A percentile compares a stretch with the other conserved stretches of the same genome.
phyloP scores from a whole-genome alignment of 2,113 vertebrate species.

The Fregata magnificens region DNA sequence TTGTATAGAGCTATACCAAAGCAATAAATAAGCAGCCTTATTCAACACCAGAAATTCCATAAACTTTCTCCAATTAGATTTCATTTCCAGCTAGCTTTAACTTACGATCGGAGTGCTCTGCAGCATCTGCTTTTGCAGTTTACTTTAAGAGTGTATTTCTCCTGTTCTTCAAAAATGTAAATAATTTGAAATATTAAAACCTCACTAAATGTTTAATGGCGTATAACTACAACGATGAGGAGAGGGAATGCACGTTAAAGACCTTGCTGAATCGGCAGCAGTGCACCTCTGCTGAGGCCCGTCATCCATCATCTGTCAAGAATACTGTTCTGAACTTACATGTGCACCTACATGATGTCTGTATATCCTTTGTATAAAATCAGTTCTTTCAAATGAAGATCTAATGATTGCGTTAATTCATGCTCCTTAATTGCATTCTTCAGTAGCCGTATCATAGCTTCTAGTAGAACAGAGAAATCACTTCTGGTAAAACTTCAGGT shows the following conservation, averaged over 20 bases:
- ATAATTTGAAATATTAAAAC: background rate
- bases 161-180: background rate
- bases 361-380: fast-evolving
- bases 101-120: fast-evolving
- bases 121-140: background rate
- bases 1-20: slow-evolving; percentile 1
- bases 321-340: background rate
- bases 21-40: slow-evolving; percentile 52
- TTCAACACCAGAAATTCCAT: background rate
- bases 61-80: background rate
- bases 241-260: background rate
- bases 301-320: background rate
- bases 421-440: background rate
- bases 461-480: background rate
- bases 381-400: background rate
- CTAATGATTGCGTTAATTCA: background rate
- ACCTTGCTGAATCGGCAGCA: background rate
- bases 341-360: fast-evolving
- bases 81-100: background rate
- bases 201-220: background rate
- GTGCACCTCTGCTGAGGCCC: background rate
- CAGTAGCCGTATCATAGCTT: background rate
- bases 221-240: fast-evolving
- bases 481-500: background rate
- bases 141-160: background rate